phyloP scores from a whole-genome alignment of 2,113 vertebrate genomes.

The Panthera tigris region DNA sequence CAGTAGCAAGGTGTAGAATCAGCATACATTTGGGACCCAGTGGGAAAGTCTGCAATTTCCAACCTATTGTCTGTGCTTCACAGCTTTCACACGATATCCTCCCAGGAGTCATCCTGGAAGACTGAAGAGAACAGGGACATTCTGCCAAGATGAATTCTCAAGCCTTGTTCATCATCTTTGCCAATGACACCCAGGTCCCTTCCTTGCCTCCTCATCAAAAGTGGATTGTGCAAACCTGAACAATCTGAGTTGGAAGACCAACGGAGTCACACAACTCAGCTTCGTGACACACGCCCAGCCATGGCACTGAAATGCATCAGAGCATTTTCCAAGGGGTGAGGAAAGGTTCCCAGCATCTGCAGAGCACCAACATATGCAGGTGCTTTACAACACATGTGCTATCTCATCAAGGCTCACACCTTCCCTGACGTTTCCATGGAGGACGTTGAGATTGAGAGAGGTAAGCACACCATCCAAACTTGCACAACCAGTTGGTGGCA shows the following conservation, averaged over 20 bases:
- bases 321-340: not conserved
- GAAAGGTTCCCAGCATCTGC: no score
- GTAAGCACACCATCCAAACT: rapidly evolving
- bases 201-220: not conserved
- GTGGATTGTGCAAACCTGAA: not conserved
- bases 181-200: not conserved
- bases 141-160: not conserved
- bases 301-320: no score
- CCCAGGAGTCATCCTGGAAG: not conserved
- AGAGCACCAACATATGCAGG: not conserved
- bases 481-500: not conserved
- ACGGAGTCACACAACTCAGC: rapidly evolving
- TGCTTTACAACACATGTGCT: not conserved
- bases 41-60: not conserved
- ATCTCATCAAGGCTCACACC: rapidly evolving
- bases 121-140: not conserved
- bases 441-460: not conserved
- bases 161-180: not conserved
- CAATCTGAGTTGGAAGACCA: no score
- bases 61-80: not conserved
- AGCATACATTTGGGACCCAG: not conserved
- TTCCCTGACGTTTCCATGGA: rapidly evolving
- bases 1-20: not conserved
- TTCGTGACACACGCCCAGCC: rapidly evolving
- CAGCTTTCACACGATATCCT: not conserved